Evolutionary conservation across 2,797 vertebrate genomes (phyloP).

Genomic region (Pygocentrus nattereri): DNA sequence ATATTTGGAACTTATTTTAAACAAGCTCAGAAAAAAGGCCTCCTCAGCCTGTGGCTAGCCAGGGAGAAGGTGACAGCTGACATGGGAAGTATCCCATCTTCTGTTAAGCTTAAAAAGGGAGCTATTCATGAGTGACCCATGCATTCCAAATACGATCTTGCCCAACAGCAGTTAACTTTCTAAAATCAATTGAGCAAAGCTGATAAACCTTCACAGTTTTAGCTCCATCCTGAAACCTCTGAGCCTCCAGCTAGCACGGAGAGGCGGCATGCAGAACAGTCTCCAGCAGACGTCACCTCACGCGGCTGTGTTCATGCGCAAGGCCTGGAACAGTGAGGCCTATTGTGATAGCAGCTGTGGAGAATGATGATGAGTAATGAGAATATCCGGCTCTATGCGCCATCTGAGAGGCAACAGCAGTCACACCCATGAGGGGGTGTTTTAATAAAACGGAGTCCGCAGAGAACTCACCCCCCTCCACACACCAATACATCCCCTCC

Average conservation of each 20-base stretch:
- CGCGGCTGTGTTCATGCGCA: conserved; percentile 64
- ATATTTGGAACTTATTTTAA: not conserved
- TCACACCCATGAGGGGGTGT: conserved; percentile 71
- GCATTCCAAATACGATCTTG: conserved; percentile 21
- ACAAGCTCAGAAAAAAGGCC: not conserved
- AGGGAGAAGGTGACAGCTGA: conserved; percentile 13
- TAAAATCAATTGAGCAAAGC: conserved; percentile 1
- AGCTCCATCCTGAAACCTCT: not conserved
- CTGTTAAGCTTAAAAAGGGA: conserved; percentile 18
- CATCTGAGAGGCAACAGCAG: conserved; percentile 68
- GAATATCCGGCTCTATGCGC: conserved; percentile 70
- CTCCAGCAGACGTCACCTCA: conserved; percentile 62
- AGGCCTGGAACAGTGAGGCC: conserved; percentile 35
- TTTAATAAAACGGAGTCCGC: conserved; percentile 80
- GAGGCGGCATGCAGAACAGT: conserved; percentile 69
- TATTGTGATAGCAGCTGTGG: conserved; percentile 70
- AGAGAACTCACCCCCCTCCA: conserved; percentile 67
- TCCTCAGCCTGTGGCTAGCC: not conserved
- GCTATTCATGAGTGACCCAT: conserved; percentile 19
- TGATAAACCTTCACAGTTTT: conserved; percentile 21
- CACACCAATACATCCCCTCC: conserved; percentile 64
- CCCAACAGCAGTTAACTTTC: conserved; percentile 17
- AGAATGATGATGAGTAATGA: conserved; percentile 69
- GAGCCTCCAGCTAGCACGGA: conserved; percentile 65
- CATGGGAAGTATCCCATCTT: conserved; percentile 3